Conservation (phyloP, 2,888 invertebrate genomes). For the Megamerina dolium region DNA sequence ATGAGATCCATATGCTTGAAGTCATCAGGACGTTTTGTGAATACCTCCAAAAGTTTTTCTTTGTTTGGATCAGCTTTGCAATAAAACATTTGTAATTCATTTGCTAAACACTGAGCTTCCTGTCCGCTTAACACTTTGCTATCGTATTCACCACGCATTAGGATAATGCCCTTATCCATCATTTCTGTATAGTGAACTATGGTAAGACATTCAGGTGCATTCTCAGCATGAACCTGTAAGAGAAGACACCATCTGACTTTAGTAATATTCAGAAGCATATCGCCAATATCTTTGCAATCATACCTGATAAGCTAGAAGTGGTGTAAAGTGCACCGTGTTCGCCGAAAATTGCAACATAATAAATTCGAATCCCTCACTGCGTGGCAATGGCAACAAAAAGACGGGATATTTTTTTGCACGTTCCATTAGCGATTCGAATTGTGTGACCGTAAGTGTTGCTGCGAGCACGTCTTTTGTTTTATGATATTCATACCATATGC, state of each 20-base stretch:
- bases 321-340: constrained; percentile 75
- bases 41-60: constrained; percentile 59
- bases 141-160: constrained; percentile 85
- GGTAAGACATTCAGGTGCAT: constrained; percentile 81
- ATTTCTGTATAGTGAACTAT: constrained; percentile 75
- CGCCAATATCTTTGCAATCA: background rate
- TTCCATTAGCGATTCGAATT: constrained; percentile 56
- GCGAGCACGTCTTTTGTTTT: constrained; percentile 69
- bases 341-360: constrained; percentile 69
- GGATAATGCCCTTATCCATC: constrained; percentile 63
- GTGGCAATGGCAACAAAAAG: constrained; percentile 75
- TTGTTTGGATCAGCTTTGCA: constrained; percentile 60
- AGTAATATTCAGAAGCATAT: no score
- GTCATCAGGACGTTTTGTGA: constrained; percentile 63
- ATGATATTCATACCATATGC: constrained; percentile 78
- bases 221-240: constrained; percentile 70
- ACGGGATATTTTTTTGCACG: constrained; percentile 59
- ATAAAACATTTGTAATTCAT: constrained; percentile 82
- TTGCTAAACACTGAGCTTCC: constrained; percentile 81
- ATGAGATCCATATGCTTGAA: constrained; percentile 82
- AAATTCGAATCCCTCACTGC: constrained; percentile 80
- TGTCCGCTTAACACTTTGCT: constrained; percentile 65
- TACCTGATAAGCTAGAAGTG: constrained; percentile 77
- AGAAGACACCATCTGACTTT: no score
- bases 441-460: constrained; percentile 60